Conservation (phyloP, 2,113 vertebrate species). For the Rattus norvegicus region DNA sequence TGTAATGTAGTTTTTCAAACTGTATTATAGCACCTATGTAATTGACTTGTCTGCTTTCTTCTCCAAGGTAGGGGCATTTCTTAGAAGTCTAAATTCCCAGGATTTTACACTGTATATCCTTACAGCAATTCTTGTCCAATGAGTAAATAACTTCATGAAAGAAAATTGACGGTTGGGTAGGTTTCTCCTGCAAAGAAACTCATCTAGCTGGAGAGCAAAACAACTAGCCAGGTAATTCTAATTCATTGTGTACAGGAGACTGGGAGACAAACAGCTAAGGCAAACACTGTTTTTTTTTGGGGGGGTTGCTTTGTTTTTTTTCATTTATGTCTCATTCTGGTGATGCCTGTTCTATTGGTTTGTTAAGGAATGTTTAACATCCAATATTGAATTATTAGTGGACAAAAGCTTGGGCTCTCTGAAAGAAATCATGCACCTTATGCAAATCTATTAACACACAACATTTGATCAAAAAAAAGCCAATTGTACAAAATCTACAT, state of each 20-base stretch:
- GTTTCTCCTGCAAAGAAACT: neutral
- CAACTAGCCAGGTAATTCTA: neutral
- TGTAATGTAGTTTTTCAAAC: neutral
- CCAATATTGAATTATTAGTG: neutral
- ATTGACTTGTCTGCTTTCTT: neutral
- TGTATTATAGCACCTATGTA: neutral
- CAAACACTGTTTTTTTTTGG: neutral
- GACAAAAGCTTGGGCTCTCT: neutral
- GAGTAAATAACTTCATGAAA: neutral
- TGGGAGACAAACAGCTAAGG: neutral
- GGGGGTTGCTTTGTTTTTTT: neutral
- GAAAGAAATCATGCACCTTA: neutral
- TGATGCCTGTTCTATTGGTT: neutral
- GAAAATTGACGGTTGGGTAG: neutral
- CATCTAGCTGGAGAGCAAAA: neutral
- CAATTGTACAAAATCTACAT: neutral
- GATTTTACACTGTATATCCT: neutral
- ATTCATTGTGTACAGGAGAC: neutral
- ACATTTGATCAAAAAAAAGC: neutral
- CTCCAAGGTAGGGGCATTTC: neutral
- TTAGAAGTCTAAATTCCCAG: neutral
- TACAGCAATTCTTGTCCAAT: slow-evolving; percentile 12
- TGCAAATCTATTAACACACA: slow-evolving; percentile 5
- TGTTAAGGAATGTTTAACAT: slow-evolving; percentile 22
- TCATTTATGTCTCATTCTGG: neutral